phyloP scores from a whole-genome alignment of 1,140 invertebrate species.

The Drosophila bipectinata region DNA sequence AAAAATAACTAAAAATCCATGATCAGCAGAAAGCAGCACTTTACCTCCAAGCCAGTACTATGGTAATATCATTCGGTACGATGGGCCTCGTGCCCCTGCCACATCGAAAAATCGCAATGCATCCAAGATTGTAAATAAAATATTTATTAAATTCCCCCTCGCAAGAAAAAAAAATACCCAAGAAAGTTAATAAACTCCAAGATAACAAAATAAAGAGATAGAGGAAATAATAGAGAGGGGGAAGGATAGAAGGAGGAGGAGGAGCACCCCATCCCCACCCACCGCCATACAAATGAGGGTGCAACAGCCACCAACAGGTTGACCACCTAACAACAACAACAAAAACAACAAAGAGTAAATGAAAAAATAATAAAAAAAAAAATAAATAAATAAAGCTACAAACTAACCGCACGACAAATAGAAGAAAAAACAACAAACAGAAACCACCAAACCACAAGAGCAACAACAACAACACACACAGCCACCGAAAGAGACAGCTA shows the following conservation, averaged over 20 bases:
- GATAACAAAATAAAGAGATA: not conserved
- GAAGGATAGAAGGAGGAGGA: constrained; percentile 4
- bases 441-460: constrained; percentile 39
- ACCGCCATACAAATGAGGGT: constrained; percentile 47
- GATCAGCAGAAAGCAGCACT: constrained; percentile 1
- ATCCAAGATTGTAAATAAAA: constrained; percentile 31
- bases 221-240: not conserved
- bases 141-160: constrained; percentile 7
- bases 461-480: constrained; percentile 5
- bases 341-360: constrained; percentile 6
- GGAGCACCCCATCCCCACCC: constrained; percentile 18
- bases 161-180: not conserved
- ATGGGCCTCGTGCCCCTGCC: constrained; percentile 66
- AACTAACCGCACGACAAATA: constrained; percentile 28
- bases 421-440: constrained; percentile 23
- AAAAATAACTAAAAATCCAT: constrained; percentile 1
- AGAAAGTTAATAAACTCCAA: not conserved
- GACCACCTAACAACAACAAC: constrained; percentile 18
- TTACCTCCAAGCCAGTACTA: constrained; percentile 20
- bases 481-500: constrained; percentile 27
- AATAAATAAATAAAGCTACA: constrained; percentile 5
- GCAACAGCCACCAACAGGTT: constrained; percentile 30
- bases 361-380: constrained; percentile 14
- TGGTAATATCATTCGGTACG: constrained; percentile 43
- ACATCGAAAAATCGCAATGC: constrained; percentile 32